These are phyloP conservation scores for Dicrurus megarhynchus DNA, from an alignment of 2,113 vertebrate species.

Conservation along the genomic window DNA sequence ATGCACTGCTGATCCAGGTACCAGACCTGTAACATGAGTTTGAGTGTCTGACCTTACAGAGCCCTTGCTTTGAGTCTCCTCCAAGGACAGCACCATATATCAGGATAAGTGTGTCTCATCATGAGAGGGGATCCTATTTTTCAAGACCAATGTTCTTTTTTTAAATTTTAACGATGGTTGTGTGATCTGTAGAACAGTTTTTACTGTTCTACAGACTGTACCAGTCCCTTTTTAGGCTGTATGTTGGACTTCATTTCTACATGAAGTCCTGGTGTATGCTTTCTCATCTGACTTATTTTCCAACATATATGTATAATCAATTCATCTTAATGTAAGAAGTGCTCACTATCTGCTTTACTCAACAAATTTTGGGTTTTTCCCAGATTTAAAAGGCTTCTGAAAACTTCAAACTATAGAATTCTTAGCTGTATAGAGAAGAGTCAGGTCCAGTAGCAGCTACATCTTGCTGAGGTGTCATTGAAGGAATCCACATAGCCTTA, in stretches of 20 bases:
- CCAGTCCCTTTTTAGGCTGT: background rate
- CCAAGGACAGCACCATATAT: background rate
- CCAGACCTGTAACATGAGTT: background rate
- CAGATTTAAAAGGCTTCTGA: background rate
- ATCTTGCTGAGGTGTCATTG: background rate
- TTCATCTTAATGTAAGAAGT: background rate
- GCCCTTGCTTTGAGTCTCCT: background rate
- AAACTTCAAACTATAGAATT: background rate
- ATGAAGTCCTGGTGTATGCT: background rate
- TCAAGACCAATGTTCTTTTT: background rate
- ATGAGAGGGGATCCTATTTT: background rate
- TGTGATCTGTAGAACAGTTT: background rate
- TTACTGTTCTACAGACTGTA: background rate
- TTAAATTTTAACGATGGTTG: background rate
- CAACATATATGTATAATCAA: background rate
- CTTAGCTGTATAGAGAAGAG: background rate
- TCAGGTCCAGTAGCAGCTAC: background rate
- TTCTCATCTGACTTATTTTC: background rate
- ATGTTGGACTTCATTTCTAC: background rate
- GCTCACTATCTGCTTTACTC: background rate
- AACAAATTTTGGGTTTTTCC: background rate
- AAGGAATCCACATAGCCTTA: background rate
- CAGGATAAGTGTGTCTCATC: background rate
- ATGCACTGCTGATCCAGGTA: background rate
- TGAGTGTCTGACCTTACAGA: background rate